Evolutionary conservation across 35 echinoderm and acorn worm species (phyloP), one percentile per base, ranked within the genome.

Genomic region (Diadema setosum): DNA sequence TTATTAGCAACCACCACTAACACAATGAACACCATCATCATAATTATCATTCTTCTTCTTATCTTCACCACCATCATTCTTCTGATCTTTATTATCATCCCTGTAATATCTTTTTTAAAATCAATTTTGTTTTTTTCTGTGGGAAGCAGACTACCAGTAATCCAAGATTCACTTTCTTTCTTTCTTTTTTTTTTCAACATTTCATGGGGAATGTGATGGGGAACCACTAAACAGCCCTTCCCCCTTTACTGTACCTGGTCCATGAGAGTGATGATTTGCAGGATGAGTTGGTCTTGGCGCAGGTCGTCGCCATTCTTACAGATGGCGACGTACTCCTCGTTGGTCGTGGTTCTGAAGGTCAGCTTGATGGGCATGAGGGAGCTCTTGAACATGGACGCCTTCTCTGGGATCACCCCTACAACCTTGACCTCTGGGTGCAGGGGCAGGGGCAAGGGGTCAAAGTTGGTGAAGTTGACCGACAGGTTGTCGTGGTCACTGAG

Each of bases 271-370:
- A 99, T 94, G 65, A 99, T 99, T 59, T 99, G 96, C 21, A 99
- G 65, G 45, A 99, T 99, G 21, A 99, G 90, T 43, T 99, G 92
- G 59, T 99, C 96, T 56, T 99, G 96, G 55, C 96, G 89, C 39
- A 99, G 80, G 37, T 99, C 96, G 87, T 99, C 96, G 42, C 96
- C 96, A 48, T 87, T 99, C 87, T 99, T 99, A 37, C 87, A 94
- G 27, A 99, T 94, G 49, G 91, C 87, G 5, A 81, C 90, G 55
- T 99, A 99, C 34, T 99, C 96, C 34, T 91, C 85, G 14, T 65
- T n/a, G 0, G 94, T 83, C 4, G 65, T 80, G 0, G 96, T 99
- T 63, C 69, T 69, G 86, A 99, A 95, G 12, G 84, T 89, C 82
- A 99, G 82, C 80, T 92, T 99, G 56, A 85, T 88, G 24, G 96